Conservation (phyloP, 2,797 vertebrate species). For the Cynopterus sphinx region DNA sequence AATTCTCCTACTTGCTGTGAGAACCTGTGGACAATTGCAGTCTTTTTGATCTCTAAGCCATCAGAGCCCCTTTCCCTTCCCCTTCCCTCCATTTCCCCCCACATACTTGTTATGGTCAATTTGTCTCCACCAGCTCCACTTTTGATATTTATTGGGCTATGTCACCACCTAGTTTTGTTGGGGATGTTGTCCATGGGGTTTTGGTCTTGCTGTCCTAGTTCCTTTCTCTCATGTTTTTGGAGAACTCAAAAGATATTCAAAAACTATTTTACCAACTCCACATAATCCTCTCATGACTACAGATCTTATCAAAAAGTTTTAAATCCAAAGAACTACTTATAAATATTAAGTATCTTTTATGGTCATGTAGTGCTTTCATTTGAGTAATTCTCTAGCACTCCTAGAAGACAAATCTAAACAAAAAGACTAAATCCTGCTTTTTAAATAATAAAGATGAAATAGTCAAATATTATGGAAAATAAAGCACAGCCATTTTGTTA, state of each 20-base stretch:
- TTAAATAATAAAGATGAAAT: conserved; percentile 43
- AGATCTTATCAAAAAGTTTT: background rate
- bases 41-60: background rate
- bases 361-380: conserved; percentile 24
- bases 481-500: conserved; percentile 45
- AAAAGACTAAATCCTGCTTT: background rate
- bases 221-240: background rate
- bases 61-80: background rate
- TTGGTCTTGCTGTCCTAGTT: background rate
- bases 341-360: conserved; percentile 63
- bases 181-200: background rate
- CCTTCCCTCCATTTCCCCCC: background rate
- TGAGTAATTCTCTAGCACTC: conserved; percentile 14
- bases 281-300: background rate
- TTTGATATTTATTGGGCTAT: background rate
- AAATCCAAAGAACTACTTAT: conserved; percentile 44
- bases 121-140: background rate
- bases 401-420: conserved; percentile 9
- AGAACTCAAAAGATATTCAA: background rate
- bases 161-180: background rate
- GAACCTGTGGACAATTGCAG: background rate
- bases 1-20: background rate
- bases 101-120: background rate
- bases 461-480: background rate
- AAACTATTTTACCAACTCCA: background rate